Evolutionary conservation across 2,113 vertebrate genomes (phyloP), one percentile per base, ranked within the genome.

Genomic region (Emberiza fucata): DNA sequence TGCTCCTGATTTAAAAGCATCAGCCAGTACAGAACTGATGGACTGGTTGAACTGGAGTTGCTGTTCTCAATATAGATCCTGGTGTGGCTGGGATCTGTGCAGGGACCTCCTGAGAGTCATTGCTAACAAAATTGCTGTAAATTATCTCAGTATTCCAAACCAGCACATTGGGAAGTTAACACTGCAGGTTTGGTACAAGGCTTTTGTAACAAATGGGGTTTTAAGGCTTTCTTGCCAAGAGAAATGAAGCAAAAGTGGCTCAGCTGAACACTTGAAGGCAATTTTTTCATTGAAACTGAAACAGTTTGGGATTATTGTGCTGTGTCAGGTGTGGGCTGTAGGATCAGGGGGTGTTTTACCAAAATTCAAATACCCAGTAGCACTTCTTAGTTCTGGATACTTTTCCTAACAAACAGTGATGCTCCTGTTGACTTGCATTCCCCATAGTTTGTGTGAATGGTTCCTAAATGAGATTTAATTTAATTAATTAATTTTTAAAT

Each of bases 31-130:
- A 12, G 48, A n/a, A 73, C 21, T 35, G 47, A 33, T 13, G 40
- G 35, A 37, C 94, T 59, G 88, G 88, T 59, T 83, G 35, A 73
- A 86, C 86, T 4, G 17, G 92, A 94, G 71, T 27, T 83, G 21
- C 88, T 8, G 0, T 56, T 93, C 47, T 31, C n/a, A 59, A 84
- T 48, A 19, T 20, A 73, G 24, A 24, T 69, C 4, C 20, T 72
- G 61, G 0, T 13, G 50, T 21, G 47, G 23, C 0, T 69, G 66
- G 70, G 66, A 83, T 35, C 21, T 31, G 22, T 31, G 29, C 57
- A 42, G 70, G 37, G 21, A n/a, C 54, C 90, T 84, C 77, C 66
- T 39, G 66, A 65, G 48, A 93, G 42, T 29, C 60, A 77, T 66
- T 72, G 50, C 22, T 27, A 24, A 50, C 66, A 35, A 21, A 90